Conservation (phyloP, 2,888 invertebrate genomes). For the Phortica okadai region DNA sequence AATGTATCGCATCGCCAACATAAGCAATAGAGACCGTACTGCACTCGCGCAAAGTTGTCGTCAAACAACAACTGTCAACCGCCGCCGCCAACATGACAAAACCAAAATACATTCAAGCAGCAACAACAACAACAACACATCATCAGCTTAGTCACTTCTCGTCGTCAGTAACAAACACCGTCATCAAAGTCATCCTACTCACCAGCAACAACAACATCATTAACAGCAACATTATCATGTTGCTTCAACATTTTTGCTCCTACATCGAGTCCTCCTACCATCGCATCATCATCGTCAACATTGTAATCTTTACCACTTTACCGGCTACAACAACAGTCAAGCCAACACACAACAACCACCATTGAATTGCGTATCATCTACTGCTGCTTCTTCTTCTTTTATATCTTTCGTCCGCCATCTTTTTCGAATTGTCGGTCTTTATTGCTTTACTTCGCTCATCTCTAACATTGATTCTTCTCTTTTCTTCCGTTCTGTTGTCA, state of each 20-base stretch:
- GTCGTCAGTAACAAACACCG: constrained; percentile 55
- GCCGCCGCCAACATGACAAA: constrained; percentile 11
- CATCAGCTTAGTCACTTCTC: constrained; percentile 58
- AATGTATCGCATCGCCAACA: too few relatives aligned
- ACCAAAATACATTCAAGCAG: constrained; percentile 5
- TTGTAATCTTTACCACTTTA: constrained; percentile 7
- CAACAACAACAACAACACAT: constrained; percentile 39
- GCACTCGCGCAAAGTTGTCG: not conserved
- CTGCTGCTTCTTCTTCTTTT: not conserved
- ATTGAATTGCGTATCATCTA: not conserved
- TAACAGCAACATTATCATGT: too few relatives aligned
- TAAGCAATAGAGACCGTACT: too few relatives aligned
- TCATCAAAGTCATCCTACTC: not conserved
- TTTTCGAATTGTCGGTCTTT: not conserved
- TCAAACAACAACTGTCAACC: constrained; percentile 60
- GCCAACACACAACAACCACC: constrained; percentile 26
- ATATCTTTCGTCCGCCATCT: not conserved
- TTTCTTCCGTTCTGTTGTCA: not conserved
- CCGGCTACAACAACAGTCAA: not conserved
- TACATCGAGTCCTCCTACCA: not conserved
- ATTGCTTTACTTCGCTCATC: not conserved
- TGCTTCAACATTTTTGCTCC: not conserved
- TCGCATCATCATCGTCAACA: constrained; percentile 31
- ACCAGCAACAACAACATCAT: too few relatives aligned
- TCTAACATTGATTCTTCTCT: not conserved